phyloP scores from a whole-genome alignment of 2,797 vertebrate genomes.

The Mionectes olivaceus region DNA sequence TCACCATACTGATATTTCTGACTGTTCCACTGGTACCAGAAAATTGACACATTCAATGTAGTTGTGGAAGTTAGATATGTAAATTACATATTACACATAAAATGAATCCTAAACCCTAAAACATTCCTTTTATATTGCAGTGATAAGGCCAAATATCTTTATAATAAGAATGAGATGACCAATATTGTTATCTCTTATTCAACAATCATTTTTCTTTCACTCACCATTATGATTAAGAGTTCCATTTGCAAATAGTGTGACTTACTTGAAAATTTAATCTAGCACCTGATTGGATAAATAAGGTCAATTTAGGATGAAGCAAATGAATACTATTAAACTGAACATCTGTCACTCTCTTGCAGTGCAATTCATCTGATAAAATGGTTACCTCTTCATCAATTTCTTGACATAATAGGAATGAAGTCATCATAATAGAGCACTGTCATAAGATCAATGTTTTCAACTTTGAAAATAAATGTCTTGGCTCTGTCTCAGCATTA shows the following conservation, averaged over 20 bases:
- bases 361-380: constrained; percentile 7
- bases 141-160: constrained; percentile 51
- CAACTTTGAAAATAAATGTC: constrained; percentile 41
- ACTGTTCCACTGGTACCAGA: neutral
- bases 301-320: neutral
- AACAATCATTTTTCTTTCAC: constrained; percentile 16
- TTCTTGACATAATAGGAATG: constrained; percentile 57
- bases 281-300: constrained; percentile 29
- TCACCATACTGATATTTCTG: constrained; percentile 29
- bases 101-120: constrained; percentile 62
- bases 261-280: constrained; percentile 35
- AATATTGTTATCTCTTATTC: neutral
- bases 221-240: neutral
- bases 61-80: constrained; percentile 15
- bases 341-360: constrained; percentile 44
- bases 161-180: constrained; percentile 52
- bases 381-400: constrained; percentile 37
- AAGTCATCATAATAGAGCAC: constrained; percentile 47
- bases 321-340: neutral
- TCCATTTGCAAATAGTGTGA: neutral
- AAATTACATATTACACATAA: constrained; percentile 57
- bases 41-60: constrained; percentile 9
- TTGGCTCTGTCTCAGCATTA: constrained; percentile 33
- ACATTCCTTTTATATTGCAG: constrained; percentile 41
- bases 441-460: constrained; percentile 44